Evolutionary conservation across 2,113 vertebrate genomes (phyloP).

Genomic region (Chaetops frenatus): DNA sequence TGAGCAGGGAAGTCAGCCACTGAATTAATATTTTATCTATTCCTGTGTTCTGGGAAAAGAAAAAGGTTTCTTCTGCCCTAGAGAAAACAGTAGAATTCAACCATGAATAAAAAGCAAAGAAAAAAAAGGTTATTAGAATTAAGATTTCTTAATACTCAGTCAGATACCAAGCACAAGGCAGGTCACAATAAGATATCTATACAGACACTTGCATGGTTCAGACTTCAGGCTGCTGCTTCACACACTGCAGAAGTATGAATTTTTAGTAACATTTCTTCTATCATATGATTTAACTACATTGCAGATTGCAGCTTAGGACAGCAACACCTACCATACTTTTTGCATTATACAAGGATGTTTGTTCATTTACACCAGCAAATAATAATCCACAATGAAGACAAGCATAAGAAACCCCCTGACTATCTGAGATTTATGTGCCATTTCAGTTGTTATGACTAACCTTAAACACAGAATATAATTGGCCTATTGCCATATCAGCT

Average conservation of each 20-base stretch:
- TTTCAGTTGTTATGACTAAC: not conserved
- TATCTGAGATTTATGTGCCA: not conserved
- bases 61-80: conserved; percentile 1
- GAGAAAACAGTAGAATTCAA: conserved; percentile 11
- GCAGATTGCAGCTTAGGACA: not conserved
- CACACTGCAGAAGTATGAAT: not conserved
- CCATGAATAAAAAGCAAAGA: not conserved
- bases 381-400: not conserved
- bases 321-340: not conserved
- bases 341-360: not conserved
- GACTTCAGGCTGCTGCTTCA: not conserved
- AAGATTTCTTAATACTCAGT: conserved; percentile 56
- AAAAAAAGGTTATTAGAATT: conserved; percentile 46
- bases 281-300: not conserved
- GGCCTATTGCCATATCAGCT: not conserved
- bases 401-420: not conserved
- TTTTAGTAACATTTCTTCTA: not conserved
- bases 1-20: not conserved
- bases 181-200: not conserved
- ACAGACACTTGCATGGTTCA: not conserved
- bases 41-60: not conserved
- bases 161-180: not conserved
- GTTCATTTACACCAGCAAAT: not conserved
- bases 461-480: not conserved
- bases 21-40: conserved; percentile 43